These are phyloP conservation scores for Epizoanthus stellaris DNA, from an alignment of 92 coral and sea anemone genomes.

Conservation along the genomic window DNA sequence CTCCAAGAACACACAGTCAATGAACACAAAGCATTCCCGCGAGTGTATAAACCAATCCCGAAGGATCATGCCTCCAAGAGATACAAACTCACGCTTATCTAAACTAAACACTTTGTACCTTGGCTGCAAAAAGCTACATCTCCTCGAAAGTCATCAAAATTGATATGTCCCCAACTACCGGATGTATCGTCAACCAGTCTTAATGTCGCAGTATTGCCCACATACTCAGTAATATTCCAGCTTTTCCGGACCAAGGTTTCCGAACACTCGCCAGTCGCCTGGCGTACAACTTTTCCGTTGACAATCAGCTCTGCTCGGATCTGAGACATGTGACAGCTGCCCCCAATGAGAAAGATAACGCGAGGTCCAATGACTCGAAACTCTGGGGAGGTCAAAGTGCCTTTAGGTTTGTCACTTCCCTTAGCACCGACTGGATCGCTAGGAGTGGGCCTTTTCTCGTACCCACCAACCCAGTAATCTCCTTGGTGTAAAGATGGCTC, in stretches of 20 bases:
- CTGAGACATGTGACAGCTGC: not conserved
- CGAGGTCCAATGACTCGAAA: slow-evolving; percentile 12
- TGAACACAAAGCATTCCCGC: not conserved
- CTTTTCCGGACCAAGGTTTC: not conserved
- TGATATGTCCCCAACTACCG: slow-evolving; percentile 23
- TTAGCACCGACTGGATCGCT: not conserved
- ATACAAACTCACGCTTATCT: no score
- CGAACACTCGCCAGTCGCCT: not conserved
- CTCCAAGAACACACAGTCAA: not conserved
- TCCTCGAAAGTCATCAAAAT: slow-evolving; percentile 34
- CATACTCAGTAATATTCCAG: slow-evolving; percentile 4
- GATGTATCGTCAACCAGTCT: not conserved
- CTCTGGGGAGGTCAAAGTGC: slow-evolving; percentile 17
- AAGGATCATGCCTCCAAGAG: no score
- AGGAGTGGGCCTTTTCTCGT: not conserved
- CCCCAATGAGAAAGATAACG: slow-evolving; percentile 11
- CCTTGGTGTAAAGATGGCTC: slow-evolving; percentile 33
- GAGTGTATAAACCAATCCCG: not conserved
- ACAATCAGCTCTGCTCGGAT: slow-evolving; percentile 4
- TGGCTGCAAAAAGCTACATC: slow-evolving; percentile 14
- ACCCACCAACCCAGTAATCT: slow-evolving; percentile 32
- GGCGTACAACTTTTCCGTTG: not conserved
- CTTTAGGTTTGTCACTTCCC: not conserved
- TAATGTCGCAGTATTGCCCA: slow-evolving; percentile 6
- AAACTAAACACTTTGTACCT: not conserved